Evolutionary conservation across 2,888 invertebrate genomes (phyloP).

Genomic region (Silvanus unidentatus): DNA sequence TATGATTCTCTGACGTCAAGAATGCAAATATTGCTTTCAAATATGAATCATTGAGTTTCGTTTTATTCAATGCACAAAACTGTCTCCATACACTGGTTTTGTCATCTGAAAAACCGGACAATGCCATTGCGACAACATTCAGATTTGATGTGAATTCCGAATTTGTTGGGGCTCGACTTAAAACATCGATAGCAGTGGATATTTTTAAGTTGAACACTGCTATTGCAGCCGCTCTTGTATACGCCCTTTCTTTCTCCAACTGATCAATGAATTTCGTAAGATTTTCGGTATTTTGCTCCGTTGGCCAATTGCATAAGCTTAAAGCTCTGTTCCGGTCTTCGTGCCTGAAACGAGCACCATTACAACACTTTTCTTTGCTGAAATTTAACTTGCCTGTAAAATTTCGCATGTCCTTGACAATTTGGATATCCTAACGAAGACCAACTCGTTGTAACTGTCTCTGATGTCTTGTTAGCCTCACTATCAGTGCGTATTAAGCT

Average conservation of each 20-base stretch:
- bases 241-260: constrained; percentile 66
- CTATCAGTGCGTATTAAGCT: constrained; percentile 50
- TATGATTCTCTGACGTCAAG: constrained; percentile 72
- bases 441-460: constrained; percentile 57
- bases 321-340: constrained; percentile 74
- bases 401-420: constrained; percentile 50
- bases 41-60: constrained; percentile 82
- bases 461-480: constrained; percentile 51
- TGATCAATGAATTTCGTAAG: constrained; percentile 57
- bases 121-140: constrained; percentile 70
- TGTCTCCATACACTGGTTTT: constrained; percentile 73
- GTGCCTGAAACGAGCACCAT: constrained; percentile 56
- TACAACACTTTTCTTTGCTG: constrained; percentile 6
- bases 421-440: constrained; percentile 56
- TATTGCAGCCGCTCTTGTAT: constrained; percentile 83
- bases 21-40: constrained; percentile 87
- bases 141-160: constrained; percentile 42
- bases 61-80: constrained; percentile 66
- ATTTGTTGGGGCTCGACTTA: constrained; percentile 62
- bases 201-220: constrained; percentile 86
- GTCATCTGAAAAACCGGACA: constrained; percentile 83
- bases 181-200: constrained; percentile 76
- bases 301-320: constrained; percentile 85
- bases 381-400: constrained; percentile 48
- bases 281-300: constrained; percentile 61